Evolutionary conservation across 2,888 invertebrate species (phyloP), one percentile per base, ranked within the genome.

Genomic region (Eupithecia tripunctaria): DNA sequence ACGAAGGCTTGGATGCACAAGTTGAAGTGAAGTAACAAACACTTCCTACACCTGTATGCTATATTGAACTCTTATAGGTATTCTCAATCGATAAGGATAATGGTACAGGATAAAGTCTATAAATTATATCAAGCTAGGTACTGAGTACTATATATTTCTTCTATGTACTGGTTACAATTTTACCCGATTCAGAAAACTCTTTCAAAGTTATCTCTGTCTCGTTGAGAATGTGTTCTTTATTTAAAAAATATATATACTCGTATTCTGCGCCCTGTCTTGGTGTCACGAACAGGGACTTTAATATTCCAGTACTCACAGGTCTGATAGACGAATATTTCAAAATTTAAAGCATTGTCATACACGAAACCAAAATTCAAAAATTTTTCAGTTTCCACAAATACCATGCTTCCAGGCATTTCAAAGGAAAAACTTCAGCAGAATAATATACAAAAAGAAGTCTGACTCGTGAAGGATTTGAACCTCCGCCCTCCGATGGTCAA

Each of bases 381-480:
- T 2, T n/a, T 51, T 10, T 51, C 21, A 10, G 21, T 10, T 10
- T 51, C 21, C 10, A 10, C n/a, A 51, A 51, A 56, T 25, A 21
- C 10, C 21, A 51, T 21, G 10, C 21, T 1, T 2, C 21, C 4
- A 56, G 25, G 25, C 7, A 25, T 56, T 25, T 56, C 25, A 21
- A 56, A 25, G 25, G 10, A 60, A 59, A 29, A 29, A 18, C 14
- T 60, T 15, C 29, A 29, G 18, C 2, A 29, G 18, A 60, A 29
- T 63, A 63, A 64, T n/a, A 64, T 12, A 41, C 21, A 38, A 38
- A 64, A 63, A 38, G 70, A 72, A 67, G 3, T 4, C 21, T 79
- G 82, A 81, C 81, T 82, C 82, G 83, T 84, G 83, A 82, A 84
- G 82, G 84, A 84, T 82, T 84, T 82, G 83, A 83, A 82, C 81